Percentiles rank a stretch among this genome's conserved stretches.
Conservation (phyloP, 2,888 invertebrate genomes). For the Apamea monoglypha region DNA sequence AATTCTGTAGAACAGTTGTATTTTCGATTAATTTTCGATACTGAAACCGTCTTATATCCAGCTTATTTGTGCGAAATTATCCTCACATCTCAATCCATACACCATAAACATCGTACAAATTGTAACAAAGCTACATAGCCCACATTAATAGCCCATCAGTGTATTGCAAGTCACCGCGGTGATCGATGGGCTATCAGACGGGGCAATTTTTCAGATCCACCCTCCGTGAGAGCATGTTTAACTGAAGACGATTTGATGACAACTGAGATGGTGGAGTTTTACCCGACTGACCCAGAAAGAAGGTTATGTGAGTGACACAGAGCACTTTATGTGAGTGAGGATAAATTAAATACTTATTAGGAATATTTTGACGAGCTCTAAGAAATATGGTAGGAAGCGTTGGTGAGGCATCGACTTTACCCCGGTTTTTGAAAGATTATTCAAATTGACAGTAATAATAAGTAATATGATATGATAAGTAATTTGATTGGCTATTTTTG, state of each 20-base stretch:
- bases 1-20: background rate
- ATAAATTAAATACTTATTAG: background rate
- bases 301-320: background rate
- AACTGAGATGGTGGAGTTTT: slow-evolving; percentile 24
- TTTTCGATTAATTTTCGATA: background rate
- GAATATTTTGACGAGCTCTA: background rate
- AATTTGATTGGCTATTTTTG: background rate
- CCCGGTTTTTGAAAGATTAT: background rate
- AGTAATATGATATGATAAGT: no score
- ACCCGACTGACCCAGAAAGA: background rate
- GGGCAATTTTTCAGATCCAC: slow-evolving; percentile 62
- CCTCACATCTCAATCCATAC: slow-evolving; percentile 14
- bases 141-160: slow-evolving; percentile 64
- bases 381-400: background rate
- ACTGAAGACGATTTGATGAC: slow-evolving; percentile 58
- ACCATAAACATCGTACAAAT: slow-evolving; percentile 49
- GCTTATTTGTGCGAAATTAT: background rate
- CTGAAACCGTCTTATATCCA: background rate
- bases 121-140: slow-evolving; percentile 45
- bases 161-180: slow-evolving; percentile 59
- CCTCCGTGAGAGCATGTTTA: slow-evolving; percentile 30
- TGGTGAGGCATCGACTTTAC: no score
- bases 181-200: slow-evolving; percentile 56
- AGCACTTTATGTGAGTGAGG: background rate
- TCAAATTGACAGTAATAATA: background rate